Base-by-base conservation (phyloP, 2,888 invertebrate genomes). In the Colostygia pectinataria region DNA sequence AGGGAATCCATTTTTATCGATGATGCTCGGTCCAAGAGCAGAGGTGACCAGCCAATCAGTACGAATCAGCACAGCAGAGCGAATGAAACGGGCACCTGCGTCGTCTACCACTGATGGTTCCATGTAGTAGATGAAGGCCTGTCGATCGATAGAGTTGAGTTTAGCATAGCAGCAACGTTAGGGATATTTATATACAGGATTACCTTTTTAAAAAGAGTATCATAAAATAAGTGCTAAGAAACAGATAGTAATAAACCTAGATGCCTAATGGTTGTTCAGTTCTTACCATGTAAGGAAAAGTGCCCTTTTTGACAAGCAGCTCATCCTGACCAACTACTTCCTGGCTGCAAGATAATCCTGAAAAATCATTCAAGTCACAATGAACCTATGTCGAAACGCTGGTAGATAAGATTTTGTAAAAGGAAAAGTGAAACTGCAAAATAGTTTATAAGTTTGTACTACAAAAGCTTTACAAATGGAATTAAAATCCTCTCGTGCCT, bases 81-180 rank as follows among this genome's bases (percentile, higher is more conserved):
- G 80, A 0, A 75, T 57, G 47, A 86, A 80, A 7, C 87, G 68
- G 6, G 54, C 55, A 0, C 78, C 80, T 1, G 66, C 55, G 1
- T 46, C 57, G 8, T 81, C 80, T 13, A 75, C 54, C 44, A 87
- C 65, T 15, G 74, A 61, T 50, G 81, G 76, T 48, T 88, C 86
- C 3, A 80, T 66, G 55, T 86, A 89, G 67, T 82, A 90, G 33
- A 89, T 49, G 49, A 82, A 79, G n/a, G 81, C 89, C 89, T 90
- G 61, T 59, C 43, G 23, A 57, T 59, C 43, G 23, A 57, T 45
- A 40, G 14, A 8, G 4, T 2, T 33, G 2, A 18, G 4, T 18
- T 33, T 20, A 27, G 10, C 14, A 33, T 3, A 15, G 15, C 15
- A 15, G 15, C 2, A 2, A 15, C 15, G 15, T 15, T 15, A 4